A percentile compares a stretch with the other conserved stretches of the same genome.
These are phyloP conservation scores for Leptogaster cylindrica DNA, from an alignment of 2,888 invertebrate species.

Conservation along the genomic window DNA sequence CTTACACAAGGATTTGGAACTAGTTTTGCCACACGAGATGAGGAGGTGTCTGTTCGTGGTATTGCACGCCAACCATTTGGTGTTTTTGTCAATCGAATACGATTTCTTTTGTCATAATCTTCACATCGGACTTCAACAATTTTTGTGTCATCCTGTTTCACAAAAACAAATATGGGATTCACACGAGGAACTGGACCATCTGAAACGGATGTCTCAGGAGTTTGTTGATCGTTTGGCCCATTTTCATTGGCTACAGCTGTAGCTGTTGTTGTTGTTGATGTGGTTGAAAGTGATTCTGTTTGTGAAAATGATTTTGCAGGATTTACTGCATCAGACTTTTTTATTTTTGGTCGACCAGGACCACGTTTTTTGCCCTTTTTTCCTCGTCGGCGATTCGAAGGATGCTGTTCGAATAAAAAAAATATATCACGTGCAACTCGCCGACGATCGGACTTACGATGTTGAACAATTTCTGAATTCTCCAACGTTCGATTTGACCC, in stretches of 20 bases:
- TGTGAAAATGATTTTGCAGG: not conserved
- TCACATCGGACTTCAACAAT: constrained; percentile 86
- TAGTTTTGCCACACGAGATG: constrained; percentile 57
- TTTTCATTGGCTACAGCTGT: not conserved
- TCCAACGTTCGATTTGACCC: not conserved
- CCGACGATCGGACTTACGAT: constrained; percentile 59
- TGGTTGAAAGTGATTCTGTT: not conserved
- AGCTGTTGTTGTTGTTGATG: constrained; percentile 5
- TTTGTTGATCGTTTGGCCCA: too few relatives aligned
- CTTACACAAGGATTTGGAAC: constrained; percentile 61
- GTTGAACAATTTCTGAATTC: constrained; percentile 41
- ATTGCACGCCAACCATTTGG: constrained; percentile 82
- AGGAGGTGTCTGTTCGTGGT: constrained; percentile 72
- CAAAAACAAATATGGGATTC: constrained; percentile 86
- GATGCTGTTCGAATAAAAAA: constrained; percentile 59
- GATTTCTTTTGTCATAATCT: constrained; percentile 85
- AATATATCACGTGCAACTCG: constrained; percentile 61
- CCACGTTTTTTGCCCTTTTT: constrained; percentile 50
- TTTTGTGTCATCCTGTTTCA: constrained; percentile 78
- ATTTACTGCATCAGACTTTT: constrained; percentile 46
- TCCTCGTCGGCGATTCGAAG: constrained; percentile 41
- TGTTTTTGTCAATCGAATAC: constrained; percentile 82
- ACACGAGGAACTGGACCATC: constrained; percentile 64
- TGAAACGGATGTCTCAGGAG: too few relatives aligned
- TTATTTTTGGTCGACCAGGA: constrained; percentile 53